A percentile compares a stretch with the other conserved stretches of the same genome.
Conservation (phyloP, 2,888 invertebrate genomes). For the Papilio demoleus region DNA sequence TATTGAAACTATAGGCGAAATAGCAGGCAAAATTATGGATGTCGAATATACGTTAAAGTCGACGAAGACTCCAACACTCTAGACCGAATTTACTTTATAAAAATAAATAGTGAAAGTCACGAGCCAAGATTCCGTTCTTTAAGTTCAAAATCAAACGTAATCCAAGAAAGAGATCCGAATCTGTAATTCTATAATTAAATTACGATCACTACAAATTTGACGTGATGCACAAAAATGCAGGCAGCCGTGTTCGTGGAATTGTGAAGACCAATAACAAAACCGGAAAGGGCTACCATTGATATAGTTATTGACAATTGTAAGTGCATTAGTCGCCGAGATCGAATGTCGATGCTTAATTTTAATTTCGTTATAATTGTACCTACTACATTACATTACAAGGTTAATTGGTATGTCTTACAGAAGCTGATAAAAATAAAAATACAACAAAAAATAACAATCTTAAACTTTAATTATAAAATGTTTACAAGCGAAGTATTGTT, state of each 20-base stretch:
- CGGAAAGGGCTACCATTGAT: not conserved
- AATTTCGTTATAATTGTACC: not conserved
- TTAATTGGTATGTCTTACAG: no score
- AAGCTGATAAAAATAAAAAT: no score
- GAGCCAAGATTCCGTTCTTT: not conserved
- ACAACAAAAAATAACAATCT: no score
- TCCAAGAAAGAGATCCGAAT: not conserved
- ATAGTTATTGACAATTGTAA: not conserved
- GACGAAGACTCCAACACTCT: not conserved
- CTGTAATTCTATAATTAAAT: not conserved
- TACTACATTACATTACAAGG: not conserved
- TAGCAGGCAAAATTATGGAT: conserved; percentile 3
- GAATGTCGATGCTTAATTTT: not conserved
- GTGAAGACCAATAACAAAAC: not conserved
- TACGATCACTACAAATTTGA: not conserved
- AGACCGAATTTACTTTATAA: not conserved
- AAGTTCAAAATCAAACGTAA: not conserved
- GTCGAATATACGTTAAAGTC: not conserved
- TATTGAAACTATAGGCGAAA: not conserved
- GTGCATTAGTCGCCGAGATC: not conserved
- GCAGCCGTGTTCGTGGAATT: not conserved
- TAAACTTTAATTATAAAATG: not conserved
- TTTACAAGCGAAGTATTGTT: not conserved
- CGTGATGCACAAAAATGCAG: not conserved
- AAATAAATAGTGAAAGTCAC: not conserved